Percentiles rank a stretch among this genome's conserved stretches.
Evolutionary conservation across 2,797 vertebrate species (phyloP).

Genomic region (Myioborus melanocephalus): DNA sequence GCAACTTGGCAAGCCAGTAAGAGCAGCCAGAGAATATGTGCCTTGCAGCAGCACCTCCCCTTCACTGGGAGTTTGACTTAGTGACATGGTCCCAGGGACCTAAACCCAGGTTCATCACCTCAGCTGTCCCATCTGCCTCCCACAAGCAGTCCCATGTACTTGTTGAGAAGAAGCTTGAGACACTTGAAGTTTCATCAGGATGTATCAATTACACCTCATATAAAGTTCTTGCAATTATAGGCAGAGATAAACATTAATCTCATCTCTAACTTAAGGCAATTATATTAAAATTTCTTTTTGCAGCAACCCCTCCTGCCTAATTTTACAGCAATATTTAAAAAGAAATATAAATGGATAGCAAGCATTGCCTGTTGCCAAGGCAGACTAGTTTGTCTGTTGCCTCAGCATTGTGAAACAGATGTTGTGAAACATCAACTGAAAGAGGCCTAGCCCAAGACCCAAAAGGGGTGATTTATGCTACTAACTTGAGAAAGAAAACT

Average conservation of each 20-base stretch:
- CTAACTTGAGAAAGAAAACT: conserved; percentile 20
- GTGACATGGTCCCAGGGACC: background rate
- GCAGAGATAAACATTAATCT: background rate
- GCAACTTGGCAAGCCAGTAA: background rate
- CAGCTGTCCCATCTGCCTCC: background rate
- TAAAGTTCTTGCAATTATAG: background rate
- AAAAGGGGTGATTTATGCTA: background rate
- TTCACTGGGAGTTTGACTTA: background rate
- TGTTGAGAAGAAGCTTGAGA: background rate
- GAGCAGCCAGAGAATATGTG: background rate
- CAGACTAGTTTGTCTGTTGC: background rate
- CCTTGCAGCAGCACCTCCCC: background rate
- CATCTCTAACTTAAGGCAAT: background rate
- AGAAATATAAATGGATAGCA: background rate
- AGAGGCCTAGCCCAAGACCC: background rate
- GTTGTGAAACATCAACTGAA: conserved; percentile 30
- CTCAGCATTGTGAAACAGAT: conserved; percentile 20
- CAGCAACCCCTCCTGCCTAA: background rate
- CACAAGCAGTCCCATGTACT: rapidly evolving
- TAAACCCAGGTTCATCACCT: background rate
- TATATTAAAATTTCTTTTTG: background rate
- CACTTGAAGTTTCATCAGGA: background rate
- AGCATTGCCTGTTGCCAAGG: background rate
- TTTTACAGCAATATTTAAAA: background rate
- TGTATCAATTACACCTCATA: background rate